A percentile compares a stretch with the other conserved stretches of the same genome.
Evolutionary conservation across 2,888 invertebrate species (phyloP).

Genomic region (Melanchra persicariae): DNA sequence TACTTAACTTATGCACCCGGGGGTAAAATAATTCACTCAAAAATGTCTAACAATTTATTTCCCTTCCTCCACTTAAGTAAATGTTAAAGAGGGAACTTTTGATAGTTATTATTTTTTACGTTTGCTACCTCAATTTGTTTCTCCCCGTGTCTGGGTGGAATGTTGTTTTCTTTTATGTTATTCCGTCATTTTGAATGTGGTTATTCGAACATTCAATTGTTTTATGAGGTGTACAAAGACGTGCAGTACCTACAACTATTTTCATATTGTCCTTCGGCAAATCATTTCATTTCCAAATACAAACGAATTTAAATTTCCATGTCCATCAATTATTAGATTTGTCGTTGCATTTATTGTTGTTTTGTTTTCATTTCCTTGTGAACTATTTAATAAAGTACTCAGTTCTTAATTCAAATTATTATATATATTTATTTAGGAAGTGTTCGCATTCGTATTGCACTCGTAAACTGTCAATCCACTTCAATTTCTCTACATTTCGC

Average conservation of each 20-base stretch:
- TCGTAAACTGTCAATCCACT: too few species aligned
- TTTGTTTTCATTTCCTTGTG: too few species aligned
- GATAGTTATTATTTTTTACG: conserved; percentile 67
- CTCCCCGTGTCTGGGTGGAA: conserved; percentile 36
- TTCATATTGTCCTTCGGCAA: too few species aligned
- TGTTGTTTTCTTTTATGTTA: conserved; percentile 53
- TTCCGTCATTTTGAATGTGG: conserved; percentile 41
- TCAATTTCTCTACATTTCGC: too few species aligned
- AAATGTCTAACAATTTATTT: conserved; percentile 78
- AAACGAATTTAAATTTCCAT: too few species aligned
- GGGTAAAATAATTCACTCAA: conserved; percentile 78
- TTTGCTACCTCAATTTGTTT: conserved; percentile 59
- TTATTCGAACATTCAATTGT: conserved; percentile 45
- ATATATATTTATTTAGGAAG: too few species aligned
- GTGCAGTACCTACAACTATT: not conserved
- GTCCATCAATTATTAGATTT: too few species aligned
- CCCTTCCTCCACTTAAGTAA: conserved; percentile 68
- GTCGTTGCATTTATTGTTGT: too few species aligned
- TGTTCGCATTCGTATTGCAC: too few species aligned
- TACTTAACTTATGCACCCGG: conserved; percentile 76
- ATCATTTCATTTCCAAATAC: too few species aligned
- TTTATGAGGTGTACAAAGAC: conserved; percentile 40
- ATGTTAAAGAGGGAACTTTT: conserved; percentile 72
- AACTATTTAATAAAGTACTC: too few species aligned
- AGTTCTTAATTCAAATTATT: too few species aligned